Percentiles rank a stretch among this genome's conserved stretches.
phyloP scores from a whole-genome alignment of 1,140 invertebrate genomes.

The Danaus plexippus region DNA sequence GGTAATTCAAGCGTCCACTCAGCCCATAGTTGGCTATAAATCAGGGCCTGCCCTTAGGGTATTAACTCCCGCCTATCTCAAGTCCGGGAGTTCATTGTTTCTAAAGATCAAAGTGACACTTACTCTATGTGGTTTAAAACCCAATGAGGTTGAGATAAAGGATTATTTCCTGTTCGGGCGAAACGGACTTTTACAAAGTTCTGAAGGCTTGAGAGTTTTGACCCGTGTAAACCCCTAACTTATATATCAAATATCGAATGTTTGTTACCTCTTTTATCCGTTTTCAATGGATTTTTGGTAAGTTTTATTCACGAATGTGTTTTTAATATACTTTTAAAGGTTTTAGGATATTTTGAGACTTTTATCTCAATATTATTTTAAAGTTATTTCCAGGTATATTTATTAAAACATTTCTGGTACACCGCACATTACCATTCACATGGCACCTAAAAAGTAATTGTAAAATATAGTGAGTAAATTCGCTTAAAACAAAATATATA shows the following conservation, averaged over 20 bases:
- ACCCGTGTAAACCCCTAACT: slow-evolving; percentile 11
- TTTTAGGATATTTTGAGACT: no score
- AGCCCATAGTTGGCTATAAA: slow-evolving; percentile 19
- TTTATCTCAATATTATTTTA: no score
- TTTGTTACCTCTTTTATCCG: slow-evolving; percentile 9
- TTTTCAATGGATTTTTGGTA: slow-evolving; percentile 9
- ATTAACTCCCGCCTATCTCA: slow-evolving; percentile 23
- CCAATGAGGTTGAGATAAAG: slow-evolving; percentile 22
- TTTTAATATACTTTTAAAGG: no score
- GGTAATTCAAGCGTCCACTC: slow-evolving; percentile 9
- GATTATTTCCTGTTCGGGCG: slow-evolving; percentile 20
- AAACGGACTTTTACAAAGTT: slow-evolving; percentile 21
- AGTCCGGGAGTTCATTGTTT: slow-evolving; percentile 26
- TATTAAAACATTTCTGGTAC: no score
- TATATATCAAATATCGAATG: slow-evolving; percentile 11
- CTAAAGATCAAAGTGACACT: slow-evolving; percentile 29
- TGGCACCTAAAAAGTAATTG: no score
- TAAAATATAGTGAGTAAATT: no score
- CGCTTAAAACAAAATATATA: no score
- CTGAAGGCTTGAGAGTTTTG: slow-evolving; percentile 5
- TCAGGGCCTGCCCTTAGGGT: slow-evolving; percentile 17
- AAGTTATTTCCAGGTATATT: no score
- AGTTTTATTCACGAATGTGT: background rate
- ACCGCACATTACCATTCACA: no score
- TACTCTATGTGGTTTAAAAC: slow-evolving; percentile 23